Conservation (phyloP, 2,797 vertebrate species). For the Sus cebifrons region DNA sequence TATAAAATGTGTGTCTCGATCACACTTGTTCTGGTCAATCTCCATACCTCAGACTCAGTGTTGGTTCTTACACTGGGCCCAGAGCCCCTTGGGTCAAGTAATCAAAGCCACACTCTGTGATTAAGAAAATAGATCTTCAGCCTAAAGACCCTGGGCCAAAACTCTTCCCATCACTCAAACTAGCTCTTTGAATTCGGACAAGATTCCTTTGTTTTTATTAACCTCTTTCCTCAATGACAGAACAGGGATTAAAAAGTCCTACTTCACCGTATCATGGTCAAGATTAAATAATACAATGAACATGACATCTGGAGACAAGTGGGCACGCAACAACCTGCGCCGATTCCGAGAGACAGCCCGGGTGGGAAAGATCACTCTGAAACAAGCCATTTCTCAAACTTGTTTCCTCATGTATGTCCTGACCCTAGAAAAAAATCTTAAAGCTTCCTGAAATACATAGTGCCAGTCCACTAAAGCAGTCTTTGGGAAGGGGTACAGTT, state of each 20-base stretch:
- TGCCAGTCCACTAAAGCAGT: neutral
- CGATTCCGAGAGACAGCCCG: neutral
- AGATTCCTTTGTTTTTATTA: conserved; percentile 26
- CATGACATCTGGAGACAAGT: conserved; percentile 4
- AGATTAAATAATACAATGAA: neutral
- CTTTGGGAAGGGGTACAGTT: neutral
- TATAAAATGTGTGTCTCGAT: neutral
- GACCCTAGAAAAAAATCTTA: neutral
- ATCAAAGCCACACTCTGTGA: neutral
- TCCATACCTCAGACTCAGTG: neutral
- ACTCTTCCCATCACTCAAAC: neutral
- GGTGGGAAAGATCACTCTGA: neutral
- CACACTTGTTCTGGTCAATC: neutral
- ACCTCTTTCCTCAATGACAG: neutral
- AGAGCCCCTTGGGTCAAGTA: neutral
- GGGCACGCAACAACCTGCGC: neutral
- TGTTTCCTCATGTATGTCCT: neutral
- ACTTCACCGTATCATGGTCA: neutral
- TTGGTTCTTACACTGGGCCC: neutral
- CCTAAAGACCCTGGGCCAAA: neutral
- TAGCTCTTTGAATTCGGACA: neutral
- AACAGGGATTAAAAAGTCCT: neutral
- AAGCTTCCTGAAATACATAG: neutral
- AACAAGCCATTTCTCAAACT: neutral
- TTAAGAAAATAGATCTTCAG: conserved; percentile 40